phyloP scores from a whole-genome alignment of 2,888 invertebrate genomes.

The Platycnemis pennipes region DNA sequence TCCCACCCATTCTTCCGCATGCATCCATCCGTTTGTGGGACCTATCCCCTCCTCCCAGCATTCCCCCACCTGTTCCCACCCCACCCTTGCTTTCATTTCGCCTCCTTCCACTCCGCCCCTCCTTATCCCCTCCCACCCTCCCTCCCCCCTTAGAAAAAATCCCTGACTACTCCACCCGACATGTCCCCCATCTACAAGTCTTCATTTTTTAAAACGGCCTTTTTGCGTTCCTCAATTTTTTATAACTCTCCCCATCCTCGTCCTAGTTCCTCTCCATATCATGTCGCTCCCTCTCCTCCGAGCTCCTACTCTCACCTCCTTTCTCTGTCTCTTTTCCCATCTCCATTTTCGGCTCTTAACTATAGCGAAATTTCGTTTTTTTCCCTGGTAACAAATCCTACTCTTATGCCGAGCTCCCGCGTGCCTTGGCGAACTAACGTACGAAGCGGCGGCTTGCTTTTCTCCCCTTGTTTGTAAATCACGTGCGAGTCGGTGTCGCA shows the following conservation, averaged over 20 bases:
- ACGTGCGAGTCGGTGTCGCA: too few species aligned
- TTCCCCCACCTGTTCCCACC: neutral
- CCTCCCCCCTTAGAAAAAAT: neutral
- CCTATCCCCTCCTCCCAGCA: neutral
- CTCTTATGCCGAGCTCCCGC: neutral
- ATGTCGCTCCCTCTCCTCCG: neutral
- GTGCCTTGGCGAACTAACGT: neutral
- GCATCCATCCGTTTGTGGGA: neutral
- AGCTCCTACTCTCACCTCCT: neutral
- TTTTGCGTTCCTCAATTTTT: neutral
- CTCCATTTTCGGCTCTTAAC: neutral
- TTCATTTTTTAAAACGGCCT: neutral
- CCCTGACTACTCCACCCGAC: neutral
- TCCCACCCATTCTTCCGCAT: slow-evolving; percentile 12
- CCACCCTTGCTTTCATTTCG: neutral
- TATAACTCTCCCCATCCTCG: neutral
- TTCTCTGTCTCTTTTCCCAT: neutral
- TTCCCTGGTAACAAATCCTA: neutral
- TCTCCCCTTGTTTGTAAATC: neutral
- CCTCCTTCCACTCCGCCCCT: neutral
- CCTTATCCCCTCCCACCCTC: neutral
- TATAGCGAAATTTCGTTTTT: neutral
- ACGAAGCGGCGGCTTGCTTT: neutral
- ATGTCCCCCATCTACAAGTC: neutral
- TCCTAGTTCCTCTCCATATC: neutral